A percentile compares a stretch with the other conserved stretches of the same genome.
These are phyloP conservation scores for Tetragnatha versicolor DNA, from an alignment of 1,140 invertebrate species.

Conservation along the genomic window DNA sequence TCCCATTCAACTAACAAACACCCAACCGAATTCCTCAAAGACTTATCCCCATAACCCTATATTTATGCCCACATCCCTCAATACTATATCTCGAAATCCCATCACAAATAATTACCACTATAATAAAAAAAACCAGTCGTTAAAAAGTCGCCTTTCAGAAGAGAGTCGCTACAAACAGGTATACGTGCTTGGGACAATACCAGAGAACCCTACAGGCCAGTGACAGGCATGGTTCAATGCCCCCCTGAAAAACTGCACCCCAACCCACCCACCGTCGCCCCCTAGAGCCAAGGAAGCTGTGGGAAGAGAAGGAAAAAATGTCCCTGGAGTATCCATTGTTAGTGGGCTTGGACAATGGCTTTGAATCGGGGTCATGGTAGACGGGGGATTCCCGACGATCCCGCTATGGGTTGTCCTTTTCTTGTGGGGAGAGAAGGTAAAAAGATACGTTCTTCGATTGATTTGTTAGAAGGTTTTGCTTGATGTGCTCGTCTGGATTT, in stretches of 20 bases:
- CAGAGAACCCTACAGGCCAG: background rate
- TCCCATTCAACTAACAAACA: too few species aligned
- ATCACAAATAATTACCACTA: too few species aligned
- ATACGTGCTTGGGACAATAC: background rate
- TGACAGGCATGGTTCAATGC: slow-evolving; percentile 13
- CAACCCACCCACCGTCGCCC: background rate
- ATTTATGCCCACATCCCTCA: too few species aligned
- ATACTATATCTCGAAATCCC: too few species aligned
- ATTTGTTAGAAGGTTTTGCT: too few species aligned
- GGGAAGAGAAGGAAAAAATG: slow-evolving; percentile 16
- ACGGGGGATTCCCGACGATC: background rate
- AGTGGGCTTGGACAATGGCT: slow-evolving; percentile 35
- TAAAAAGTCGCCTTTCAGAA: background rate
- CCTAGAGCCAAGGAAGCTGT: background rate
- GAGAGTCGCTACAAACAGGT: background rate
- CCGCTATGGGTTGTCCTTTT: slow-evolving; percentile 23
- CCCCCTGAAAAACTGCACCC: slow-evolving; percentile 7
- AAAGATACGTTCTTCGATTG: too few species aligned
- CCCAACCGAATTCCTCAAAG: too few species aligned
- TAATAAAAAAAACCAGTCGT: too few species aligned
- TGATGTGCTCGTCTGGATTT: too few species aligned
- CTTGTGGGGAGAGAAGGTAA: too few species aligned
- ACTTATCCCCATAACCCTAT: too few species aligned
- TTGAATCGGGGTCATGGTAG: slow-evolving; percentile 26
- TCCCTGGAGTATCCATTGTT: slow-evolving; percentile 2